Percentiles rank a stretch among this genome's conserved stretches.
Evolutionary conservation across 2,888 invertebrate species (phyloP).

Genomic region (Bugulina stolonifera): DNA sequence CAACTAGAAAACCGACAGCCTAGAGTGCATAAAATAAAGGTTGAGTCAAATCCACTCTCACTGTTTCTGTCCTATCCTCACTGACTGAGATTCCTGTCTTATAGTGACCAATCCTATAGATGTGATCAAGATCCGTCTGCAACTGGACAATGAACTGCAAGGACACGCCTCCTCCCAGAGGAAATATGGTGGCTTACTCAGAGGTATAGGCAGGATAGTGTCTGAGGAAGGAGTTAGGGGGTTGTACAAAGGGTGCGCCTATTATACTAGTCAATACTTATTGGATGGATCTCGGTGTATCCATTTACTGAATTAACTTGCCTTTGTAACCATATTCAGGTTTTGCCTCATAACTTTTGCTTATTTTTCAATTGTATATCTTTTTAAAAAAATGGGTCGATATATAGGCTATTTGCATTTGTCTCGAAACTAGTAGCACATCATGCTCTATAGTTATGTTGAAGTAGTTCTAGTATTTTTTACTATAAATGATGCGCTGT

Average conservation of each 20-base stretch:
- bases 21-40: too few relatives aligned
- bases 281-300: too few relatives aligned
- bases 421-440: neutral
- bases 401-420: neutral
- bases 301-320: too few relatives aligned
- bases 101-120: conserved; percentile 43
- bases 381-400: neutral
- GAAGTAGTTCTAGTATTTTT: too few relatives aligned
- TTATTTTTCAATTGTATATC: neutral
- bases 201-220: conserved; percentile 35
- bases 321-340: too few relatives aligned
- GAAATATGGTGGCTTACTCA: conserved; percentile 39
- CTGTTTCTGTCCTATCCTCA: too few relatives aligned
- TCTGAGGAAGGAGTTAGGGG: conserved; percentile 39
- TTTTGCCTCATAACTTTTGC: neutral
- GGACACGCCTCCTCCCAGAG: conserved; percentile 30
- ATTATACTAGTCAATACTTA: too few relatives aligned
- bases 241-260: conserved; percentile 39
- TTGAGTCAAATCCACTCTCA: too few relatives aligned
- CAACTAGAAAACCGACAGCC: too few relatives aligned
- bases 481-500: too few relatives aligned
- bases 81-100: too few relatives aligned
- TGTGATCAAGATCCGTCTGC: conserved; percentile 44
- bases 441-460: too few relatives aligned
- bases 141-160: conserved; percentile 40